Conservation (phyloP, 1,140 invertebrate genomes). For the Oncopodura yosiiana region DNA sequence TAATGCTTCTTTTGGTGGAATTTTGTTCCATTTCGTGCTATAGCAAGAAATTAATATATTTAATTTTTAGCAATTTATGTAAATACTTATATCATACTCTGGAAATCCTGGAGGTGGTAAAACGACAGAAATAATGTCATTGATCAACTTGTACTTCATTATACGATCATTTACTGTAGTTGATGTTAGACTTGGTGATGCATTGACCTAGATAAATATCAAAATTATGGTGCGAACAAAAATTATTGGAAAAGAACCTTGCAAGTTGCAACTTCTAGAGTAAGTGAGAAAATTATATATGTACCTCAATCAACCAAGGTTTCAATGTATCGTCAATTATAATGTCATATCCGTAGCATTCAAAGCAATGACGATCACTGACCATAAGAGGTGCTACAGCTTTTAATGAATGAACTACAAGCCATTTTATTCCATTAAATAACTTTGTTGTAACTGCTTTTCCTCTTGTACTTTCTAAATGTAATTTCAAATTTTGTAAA, state of each 20-base stretch:
- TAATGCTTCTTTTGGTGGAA: slow-evolving; percentile 62
- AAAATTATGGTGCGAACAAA: not conserved
- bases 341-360: slow-evolving; percentile 77
- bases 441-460: slow-evolving; percentile 73
- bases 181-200: slow-evolving; percentile 85
- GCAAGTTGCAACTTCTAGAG: not conserved
- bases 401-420: slow-evolving; percentile 67
- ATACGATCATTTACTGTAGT: slow-evolving; percentile 93
- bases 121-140: slow-evolving; percentile 86
- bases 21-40: slow-evolving; percentile 82
- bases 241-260: not conserved
- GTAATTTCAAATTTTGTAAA: slow-evolving; percentile 78
- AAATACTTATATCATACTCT: slow-evolving; percentile 52
- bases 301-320: slow-evolving; percentile 72
- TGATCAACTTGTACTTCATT: slow-evolving; percentile 89
- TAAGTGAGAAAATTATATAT: slow-evolving; percentile 5
- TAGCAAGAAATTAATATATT: not conserved
- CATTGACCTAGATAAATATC: slow-evolving; percentile 62
- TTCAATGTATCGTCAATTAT: slow-evolving; percentile 74
- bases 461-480: slow-evolving; percentile 80
- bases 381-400: slow-evolving; percentile 65
- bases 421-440: slow-evolving; percentile 76
- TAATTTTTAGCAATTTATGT: not conserved
- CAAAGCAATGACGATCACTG: slow-evolving; percentile 68
- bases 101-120: slow-evolving; percentile 78